These are phyloP conservation scores for Dipus sagitta DNA, from an alignment of 2,797 vertebrate genomes.

Conservation along the genomic window DNA sequence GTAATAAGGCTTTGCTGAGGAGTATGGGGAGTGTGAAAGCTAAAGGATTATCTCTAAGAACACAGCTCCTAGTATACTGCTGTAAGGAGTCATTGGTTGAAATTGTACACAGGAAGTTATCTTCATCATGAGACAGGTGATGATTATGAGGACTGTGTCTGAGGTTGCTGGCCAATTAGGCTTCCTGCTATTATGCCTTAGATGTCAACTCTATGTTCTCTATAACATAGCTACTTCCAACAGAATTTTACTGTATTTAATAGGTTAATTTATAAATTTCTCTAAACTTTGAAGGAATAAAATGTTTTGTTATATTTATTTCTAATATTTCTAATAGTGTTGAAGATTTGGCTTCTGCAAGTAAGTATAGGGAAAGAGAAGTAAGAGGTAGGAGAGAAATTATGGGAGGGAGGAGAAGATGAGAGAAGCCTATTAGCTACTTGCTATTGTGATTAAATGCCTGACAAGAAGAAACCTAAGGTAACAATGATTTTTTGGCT, in stretches of 20 bases:
- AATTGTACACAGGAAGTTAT: background rate
- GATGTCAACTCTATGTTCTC: background rate
- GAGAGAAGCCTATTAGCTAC: background rate
- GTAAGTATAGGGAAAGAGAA: background rate
- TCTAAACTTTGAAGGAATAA: background rate
- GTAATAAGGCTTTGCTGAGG: background rate
- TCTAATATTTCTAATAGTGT: conserved; percentile 5
- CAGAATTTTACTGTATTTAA: no score
- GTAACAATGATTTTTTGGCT: background rate
- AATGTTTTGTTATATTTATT: background rate
- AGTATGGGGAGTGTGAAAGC: background rate
- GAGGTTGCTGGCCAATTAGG: background rate
- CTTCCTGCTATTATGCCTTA: background rate
- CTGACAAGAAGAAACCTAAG: background rate
- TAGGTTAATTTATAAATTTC: background rate
- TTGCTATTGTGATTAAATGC: background rate
- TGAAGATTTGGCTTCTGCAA: background rate
- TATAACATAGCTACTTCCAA: no score
- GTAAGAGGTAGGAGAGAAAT: background rate
- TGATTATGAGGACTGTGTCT: background rate
- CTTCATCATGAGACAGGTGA: background rate
- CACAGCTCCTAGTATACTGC: background rate
- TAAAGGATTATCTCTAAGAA: background rate
- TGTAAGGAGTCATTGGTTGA: background rate
- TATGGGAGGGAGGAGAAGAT: no score